Conservation (phyloP, 2,113 vertebrate genomes). For the Centropus bengalensis region DNA sequence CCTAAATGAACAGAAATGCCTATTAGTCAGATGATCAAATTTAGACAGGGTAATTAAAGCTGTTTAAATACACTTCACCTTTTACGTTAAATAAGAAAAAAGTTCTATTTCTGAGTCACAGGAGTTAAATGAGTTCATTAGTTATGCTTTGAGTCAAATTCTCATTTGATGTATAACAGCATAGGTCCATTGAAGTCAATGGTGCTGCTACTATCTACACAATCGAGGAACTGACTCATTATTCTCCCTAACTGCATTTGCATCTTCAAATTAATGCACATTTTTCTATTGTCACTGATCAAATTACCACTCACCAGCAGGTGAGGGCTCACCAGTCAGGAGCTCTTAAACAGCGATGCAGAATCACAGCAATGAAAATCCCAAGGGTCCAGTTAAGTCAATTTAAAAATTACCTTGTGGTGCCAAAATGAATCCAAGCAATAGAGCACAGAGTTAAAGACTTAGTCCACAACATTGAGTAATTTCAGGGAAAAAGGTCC, state of each 20-base stretch:
- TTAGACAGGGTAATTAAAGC: constrained; percentile 48
- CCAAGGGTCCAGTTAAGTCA: background rate
- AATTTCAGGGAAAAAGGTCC: background rate
- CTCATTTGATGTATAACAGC: background rate
- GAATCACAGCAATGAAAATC: background rate
- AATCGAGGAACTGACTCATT: background rate
- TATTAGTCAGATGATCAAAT: constrained; percentile 34
- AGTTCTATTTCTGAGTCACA: background rate
- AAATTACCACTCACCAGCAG: background rate
- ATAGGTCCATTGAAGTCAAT: background rate
- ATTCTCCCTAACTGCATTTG: background rate
- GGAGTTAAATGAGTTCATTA: constrained; percentile 18
- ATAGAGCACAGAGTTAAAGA: background rate
- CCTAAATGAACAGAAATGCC: constrained; percentile 17
- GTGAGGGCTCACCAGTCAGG: background rate
- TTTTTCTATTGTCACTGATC: background rate
- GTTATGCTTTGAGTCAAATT: constrained; percentile 8
- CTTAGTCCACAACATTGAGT: accelerated
- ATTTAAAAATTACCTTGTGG: background rate
- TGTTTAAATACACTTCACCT: background rate
- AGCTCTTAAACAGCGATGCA: background rate
- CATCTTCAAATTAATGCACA: background rate
- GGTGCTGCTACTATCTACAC: background rate
- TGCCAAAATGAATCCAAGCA: background rate
- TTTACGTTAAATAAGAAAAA: background rate